phyloP scores from a whole-genome alignment of 1,140 invertebrate genomes.

The Ylistrum balloti region DNA sequence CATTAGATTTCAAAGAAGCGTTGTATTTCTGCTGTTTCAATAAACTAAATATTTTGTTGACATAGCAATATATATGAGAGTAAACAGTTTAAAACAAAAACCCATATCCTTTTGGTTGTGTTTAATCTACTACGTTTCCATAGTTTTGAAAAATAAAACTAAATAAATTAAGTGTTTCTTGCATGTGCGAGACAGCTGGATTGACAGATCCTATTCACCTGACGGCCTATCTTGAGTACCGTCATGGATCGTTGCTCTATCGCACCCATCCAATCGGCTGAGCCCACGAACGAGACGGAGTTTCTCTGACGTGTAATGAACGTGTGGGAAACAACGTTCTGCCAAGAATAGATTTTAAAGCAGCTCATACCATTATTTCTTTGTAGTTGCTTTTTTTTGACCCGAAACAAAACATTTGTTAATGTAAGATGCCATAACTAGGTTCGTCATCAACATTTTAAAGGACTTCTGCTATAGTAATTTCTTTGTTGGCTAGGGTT shows the following conservation, averaged over 20 bases:
- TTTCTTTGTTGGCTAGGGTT: too few relatives aligned
- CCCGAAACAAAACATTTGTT: too few relatives aligned
- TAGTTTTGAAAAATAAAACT: conserved; percentile 39
- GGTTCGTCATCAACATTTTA: too few relatives aligned
- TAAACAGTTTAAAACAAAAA: too few relatives aligned
- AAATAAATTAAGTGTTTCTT: background rate
- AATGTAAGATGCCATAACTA: too few relatives aligned
- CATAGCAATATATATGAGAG: too few relatives aligned
- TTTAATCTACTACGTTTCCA: background rate
- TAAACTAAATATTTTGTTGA: too few relatives aligned
- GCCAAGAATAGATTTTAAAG: background rate
- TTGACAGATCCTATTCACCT: conserved; percentile 38
- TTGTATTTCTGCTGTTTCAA: too few relatives aligned
- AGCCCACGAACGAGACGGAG: conserved; percentile 1
- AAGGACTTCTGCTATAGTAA: too few relatives aligned
- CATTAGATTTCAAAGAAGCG: too few relatives aligned
- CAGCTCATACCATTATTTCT: background rate
- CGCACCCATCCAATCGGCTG: background rate
- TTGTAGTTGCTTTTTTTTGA: too few relatives aligned
- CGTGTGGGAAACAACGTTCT: conserved; percentile 26
- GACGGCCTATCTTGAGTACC: conserved; percentile 1
- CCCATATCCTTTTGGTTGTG: too few relatives aligned
- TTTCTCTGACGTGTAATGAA: background rate
- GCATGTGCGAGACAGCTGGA: conserved; percentile 15
- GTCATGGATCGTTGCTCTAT: conserved; percentile 8